Percentiles rank a stretch among this genome's conserved stretches.
These are phyloP conservation scores for Plestiodon gilberti DNA, from an alignment of 2,113 vertebrate species.

Conservation along the genomic window DNA sequence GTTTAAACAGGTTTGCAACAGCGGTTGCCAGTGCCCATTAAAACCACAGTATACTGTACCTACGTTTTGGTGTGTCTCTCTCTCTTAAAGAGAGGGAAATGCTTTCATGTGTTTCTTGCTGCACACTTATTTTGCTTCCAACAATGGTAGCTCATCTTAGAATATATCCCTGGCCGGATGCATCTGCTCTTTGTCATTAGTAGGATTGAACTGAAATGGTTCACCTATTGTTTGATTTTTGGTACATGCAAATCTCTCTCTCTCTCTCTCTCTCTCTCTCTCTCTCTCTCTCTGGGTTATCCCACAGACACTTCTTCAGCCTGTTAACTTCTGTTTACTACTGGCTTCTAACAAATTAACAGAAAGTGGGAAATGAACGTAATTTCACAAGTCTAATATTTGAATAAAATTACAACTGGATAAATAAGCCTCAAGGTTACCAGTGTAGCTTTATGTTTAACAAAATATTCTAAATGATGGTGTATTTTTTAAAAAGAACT, in stretches of 20 bases:
- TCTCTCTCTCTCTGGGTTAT: no score
- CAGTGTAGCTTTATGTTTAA: constrained; percentile 26
- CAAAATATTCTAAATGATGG: constrained; percentile 23
- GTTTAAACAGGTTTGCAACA: neutral
- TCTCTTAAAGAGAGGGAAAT: neutral
- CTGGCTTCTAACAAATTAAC: constrained; percentile 4
- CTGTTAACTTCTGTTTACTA: constrained; percentile 16
- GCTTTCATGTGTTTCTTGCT: neutral
- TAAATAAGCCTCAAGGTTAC: constrained; percentile 30
- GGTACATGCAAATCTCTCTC: neutral
- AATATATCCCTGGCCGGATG: neutral
- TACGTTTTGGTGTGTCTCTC: neutral
- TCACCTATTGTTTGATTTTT: neutral
- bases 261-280: no score
- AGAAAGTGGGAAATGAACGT: neutral
- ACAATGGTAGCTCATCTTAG: neutral
- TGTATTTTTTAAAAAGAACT: constrained; percentile 43
- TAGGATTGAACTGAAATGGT: neutral
- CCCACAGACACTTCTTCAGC: constrained; percentile 32
- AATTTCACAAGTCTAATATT: neutral
- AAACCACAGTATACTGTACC: neutral
- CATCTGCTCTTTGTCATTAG: neutral
- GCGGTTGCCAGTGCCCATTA: neutral
- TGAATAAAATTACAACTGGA: constrained; percentile 34
- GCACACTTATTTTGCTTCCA: neutral